phyloP scores from a whole-genome alignment of 2,888 invertebrate species.

The Mylabris sibirica region DNA sequence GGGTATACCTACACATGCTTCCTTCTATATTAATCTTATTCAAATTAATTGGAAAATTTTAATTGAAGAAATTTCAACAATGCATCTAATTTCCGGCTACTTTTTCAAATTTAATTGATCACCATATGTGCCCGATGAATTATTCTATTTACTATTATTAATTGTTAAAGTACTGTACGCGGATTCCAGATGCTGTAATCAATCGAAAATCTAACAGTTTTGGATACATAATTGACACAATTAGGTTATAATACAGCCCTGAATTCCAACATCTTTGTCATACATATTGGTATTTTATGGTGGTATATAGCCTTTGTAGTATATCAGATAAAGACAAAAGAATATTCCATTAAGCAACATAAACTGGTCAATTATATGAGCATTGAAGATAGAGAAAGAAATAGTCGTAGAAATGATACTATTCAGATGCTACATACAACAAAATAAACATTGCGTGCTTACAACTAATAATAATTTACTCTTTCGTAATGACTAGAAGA shows the following conservation, averaged over 20 bases:
- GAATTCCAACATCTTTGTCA: neutral
- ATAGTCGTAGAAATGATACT: neutral
- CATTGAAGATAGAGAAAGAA: neutral
- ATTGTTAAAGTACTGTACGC: neutral
- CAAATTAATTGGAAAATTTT: neutral
- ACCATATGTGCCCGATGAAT: conserved; percentile 2
- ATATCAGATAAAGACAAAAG: too few relatives aligned
- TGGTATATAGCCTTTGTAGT: too few relatives aligned
- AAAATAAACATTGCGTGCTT: neutral
- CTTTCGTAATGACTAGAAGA: neutral
- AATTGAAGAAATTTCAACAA: neutral
- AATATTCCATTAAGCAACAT: too few relatives aligned
- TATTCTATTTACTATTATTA: too few relatives aligned
- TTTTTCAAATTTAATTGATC: neutral
- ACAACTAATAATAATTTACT: neutral
- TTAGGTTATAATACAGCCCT: neutral
- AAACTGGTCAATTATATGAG: too few relatives aligned
- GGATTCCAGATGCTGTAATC: conserved; percentile 4
- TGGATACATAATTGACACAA: neutral
- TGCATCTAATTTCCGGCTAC: neutral
- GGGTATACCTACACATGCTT: too few relatives aligned
- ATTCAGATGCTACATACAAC: neutral
- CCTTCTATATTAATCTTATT: neutral
- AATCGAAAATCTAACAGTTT: conserved; percentile 12
- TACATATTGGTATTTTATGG: too few relatives aligned